Conservation (phyloP, 1,140 invertebrate genomes). For the Pseudomyrmex sp. region DNA sequence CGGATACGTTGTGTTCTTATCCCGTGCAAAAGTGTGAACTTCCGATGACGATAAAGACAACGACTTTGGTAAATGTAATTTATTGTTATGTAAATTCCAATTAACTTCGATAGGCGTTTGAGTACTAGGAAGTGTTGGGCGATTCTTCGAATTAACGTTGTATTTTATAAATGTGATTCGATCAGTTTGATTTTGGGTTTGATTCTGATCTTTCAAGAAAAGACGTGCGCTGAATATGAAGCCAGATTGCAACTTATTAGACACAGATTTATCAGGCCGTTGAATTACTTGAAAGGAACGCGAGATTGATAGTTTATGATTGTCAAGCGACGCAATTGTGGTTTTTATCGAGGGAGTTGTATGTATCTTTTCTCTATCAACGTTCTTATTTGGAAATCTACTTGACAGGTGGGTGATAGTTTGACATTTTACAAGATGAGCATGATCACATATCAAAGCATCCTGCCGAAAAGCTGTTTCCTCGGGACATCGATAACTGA, state of each 20-base stretch:
- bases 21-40: neutral
- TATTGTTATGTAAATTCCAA: slow-evolving; percentile 1
- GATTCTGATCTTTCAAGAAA: slow-evolving; percentile 62
- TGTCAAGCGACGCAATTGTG: neutral
- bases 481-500: slow-evolving; percentile 84
- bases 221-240: slow-evolving; percentile 74
- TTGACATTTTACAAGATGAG: slow-evolving; percentile 84
- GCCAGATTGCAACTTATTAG: slow-evolving; percentile 62
- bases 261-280: slow-evolving; percentile 21
- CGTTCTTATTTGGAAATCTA: neutral
- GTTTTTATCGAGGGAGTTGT: slow-evolving; percentile 3
- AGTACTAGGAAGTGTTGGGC: neutral
- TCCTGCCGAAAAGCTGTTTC: slow-evolving; percentile 85
- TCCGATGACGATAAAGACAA: neutral
- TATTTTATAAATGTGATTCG: slow-evolving; percentile 8
- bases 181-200: neutral
- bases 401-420: slow-evolving; percentile 20
- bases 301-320: slow-evolving; percentile 47
- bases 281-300: slow-evolving; percentile 67
- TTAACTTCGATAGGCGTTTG: neutral
- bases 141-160: slow-evolving; percentile 26
- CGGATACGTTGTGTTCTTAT: neutral
- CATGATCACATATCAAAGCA: slow-evolving; percentile 85
- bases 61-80: neutral
- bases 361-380: slow-evolving; percentile 1